Conservation (phyloP, 2,888 invertebrate species). For the Eupeodes latifasciatus region DNA sequence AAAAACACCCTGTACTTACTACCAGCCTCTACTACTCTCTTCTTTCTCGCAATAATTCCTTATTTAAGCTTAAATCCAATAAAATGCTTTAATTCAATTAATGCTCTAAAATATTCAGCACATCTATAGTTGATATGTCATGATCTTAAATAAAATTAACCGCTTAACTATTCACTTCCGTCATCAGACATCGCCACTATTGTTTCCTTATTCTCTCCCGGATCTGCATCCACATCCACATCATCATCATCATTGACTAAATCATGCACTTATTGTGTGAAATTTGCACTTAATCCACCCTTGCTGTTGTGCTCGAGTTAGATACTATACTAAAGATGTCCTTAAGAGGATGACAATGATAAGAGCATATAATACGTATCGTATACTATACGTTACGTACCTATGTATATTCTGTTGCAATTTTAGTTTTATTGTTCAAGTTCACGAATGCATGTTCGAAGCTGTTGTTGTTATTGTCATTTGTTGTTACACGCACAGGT, state of each 20-base stretch:
- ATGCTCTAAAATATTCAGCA: too few relatives aligned
- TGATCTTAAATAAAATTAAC: too few relatives aligned
- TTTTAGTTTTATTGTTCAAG: constrained; percentile 45
- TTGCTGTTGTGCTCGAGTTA: constrained; percentile 32
- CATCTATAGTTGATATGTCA: too few relatives aligned
- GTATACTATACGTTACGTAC: too few relatives aligned
- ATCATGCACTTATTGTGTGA: constrained; percentile 55
- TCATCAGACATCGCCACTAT: too few relatives aligned
- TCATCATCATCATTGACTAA: background rate
- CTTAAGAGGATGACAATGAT: constrained; percentile 21
- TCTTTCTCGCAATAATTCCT: too few relatives aligned
- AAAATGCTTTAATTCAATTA: too few relatives aligned
- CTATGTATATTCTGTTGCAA: constrained; percentile 19
- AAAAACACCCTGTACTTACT: too few relatives aligned
- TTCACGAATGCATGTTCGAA: background rate
- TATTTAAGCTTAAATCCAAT: too few relatives aligned
- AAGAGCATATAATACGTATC: constrained; percentile 1
- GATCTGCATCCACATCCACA: background rate
- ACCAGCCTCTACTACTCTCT: too few relatives aligned
- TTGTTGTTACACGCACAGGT: constrained; percentile 14
- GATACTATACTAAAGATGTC: background rate
- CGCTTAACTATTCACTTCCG: too few relatives aligned
- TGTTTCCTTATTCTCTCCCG: too few relatives aligned
- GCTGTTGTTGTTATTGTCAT: background rate
- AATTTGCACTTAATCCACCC: constrained; percentile 66